These are phyloP conservation scores for Tor tambroides DNA, from an alignment of 2,113 vertebrate genomes.

Conservation along the genomic window DNA sequence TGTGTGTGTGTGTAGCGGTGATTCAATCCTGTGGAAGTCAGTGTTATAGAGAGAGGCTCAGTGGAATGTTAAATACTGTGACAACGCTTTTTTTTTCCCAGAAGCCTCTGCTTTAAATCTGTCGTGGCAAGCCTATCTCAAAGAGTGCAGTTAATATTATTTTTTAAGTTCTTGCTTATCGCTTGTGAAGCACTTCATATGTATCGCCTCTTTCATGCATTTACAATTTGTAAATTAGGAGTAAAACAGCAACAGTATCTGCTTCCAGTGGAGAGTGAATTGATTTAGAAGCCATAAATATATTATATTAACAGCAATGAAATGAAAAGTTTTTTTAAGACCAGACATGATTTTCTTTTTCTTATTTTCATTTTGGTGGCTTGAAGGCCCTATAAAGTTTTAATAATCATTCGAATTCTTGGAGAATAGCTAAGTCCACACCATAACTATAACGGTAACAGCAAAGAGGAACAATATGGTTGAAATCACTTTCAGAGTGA, in stretches of 20 bases:
- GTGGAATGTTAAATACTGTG: slow-evolving; percentile 52
- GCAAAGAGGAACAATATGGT: not conserved
- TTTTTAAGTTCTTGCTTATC: not conserved
- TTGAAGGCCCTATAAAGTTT: not conserved
- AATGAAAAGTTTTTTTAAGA: not conserved
- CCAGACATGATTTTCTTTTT: not conserved
- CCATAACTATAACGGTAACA: not conserved
- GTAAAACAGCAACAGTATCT: not conserved
- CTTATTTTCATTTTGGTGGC: not conserved
- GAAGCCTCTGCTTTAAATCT: slow-evolving; percentile 21
- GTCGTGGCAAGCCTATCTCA: slow-evolving; percentile 19
- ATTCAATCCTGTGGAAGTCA: slow-evolving; percentile 56
- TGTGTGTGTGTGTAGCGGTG: slow-evolving; percentile 48
- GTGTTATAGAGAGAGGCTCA: slow-evolving; percentile 50
- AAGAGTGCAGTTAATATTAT: not conserved
- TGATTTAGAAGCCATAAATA: not conserved
- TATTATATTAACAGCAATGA: not conserved
- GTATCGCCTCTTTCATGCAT: not conserved
- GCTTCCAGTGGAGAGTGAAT: not conserved
- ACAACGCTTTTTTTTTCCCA: slow-evolving; percentile 47
- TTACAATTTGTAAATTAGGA: not conserved
- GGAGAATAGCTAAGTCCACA: not conserved
- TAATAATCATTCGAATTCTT: not conserved
- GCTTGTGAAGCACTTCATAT: not conserved
- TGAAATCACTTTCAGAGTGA: not conserved